Percentiles rank a stretch among this genome's conserved stretches.
These are phyloP conservation scores for Troides aeacus DNA, from an alignment of 2,888 invertebrate genomes.

Conservation along the genomic window DNA sequence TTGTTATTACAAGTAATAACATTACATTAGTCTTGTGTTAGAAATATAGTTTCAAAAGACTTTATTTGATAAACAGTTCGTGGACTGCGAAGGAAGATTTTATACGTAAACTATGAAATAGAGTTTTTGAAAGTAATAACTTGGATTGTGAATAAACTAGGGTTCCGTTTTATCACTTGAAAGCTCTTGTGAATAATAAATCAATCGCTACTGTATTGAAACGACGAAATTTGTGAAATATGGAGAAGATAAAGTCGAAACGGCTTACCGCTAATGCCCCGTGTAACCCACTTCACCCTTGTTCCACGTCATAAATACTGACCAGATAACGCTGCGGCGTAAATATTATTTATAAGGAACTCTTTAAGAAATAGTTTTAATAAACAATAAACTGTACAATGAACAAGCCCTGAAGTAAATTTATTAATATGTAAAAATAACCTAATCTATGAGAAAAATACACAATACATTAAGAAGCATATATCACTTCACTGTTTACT, in stretches of 20 bases:
- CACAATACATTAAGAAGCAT: too few relatives aligned
- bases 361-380: not conserved
- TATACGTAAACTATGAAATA: not conserved
- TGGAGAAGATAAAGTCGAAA: conserved; percentile 53
- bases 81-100: too few relatives aligned
- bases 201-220: conserved; percentile 44
- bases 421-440: too few relatives aligned
- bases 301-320: conserved; percentile 61
- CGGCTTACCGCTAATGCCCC: conserved; percentile 55
- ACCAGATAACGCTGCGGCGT: conserved; percentile 58
- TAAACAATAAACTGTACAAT: not conserved
- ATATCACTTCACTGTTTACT: too few relatives aligned
- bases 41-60: too few relatives aligned
- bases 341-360: conserved; percentile 38
- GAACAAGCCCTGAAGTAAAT: not conserved
- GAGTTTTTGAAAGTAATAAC: not conserved
- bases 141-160: not conserved
- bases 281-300: conserved; percentile 51
- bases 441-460: too few relatives aligned
- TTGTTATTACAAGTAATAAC: too few relatives aligned
- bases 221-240: conserved; percentile 51
- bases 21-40: too few relatives aligned
- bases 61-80: too few relatives aligned
- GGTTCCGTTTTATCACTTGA: conserved; percentile 12
- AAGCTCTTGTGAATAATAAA: conserved; percentile 30